Percentiles rank a stretch among this genome's conserved stretches.
These are phyloP conservation scores for Bibio marci DNA, from an alignment of 2,888 invertebrate genomes.

Conservation along the genomic window DNA sequence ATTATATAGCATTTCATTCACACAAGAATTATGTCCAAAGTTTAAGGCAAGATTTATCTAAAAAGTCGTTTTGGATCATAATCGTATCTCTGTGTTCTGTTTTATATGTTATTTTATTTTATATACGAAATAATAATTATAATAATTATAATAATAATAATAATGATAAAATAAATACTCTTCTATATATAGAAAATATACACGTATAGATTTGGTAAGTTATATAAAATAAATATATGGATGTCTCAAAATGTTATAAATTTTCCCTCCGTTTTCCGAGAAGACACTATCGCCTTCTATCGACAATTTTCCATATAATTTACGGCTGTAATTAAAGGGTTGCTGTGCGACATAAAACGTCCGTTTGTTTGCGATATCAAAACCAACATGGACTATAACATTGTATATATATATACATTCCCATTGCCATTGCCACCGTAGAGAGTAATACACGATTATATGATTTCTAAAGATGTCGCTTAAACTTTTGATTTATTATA, in stretches of 20 bases:
- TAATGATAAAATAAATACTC: too few relatives aligned
- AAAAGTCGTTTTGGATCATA: slow-evolving; percentile 13
- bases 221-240: background rate
- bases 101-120: background rate
- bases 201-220: background rate
- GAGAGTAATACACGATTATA: slow-evolving; percentile 1
- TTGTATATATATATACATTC: too few relatives aligned
- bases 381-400: slow-evolving; percentile 1
- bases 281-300: slow-evolving; percentile 11
- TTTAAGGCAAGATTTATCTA: slow-evolving; percentile 13
- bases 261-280: slow-evolving; percentile 7
- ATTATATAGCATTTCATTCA: slow-evolving; percentile 2
- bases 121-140: background rate
- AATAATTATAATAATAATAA: too few relatives aligned
- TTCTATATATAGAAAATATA: too few relatives aligned
- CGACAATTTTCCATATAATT: slow-evolving; percentile 11
- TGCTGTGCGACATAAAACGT: slow-evolving; percentile 10
- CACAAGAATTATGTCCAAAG: slow-evolving; percentile 11
- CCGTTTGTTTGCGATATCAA: slow-evolving; percentile 8
- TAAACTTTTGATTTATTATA: slow-evolving; percentile 4
- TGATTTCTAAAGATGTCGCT: slow-evolving; percentile 5
- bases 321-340: slow-evolving; percentile 13
- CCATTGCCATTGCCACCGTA: too few relatives aligned
- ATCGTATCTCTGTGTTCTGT: slow-evolving; percentile 5
- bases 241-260: slow-evolving; percentile 6